A percentile compares a stretch with the other conserved stretches of the same genome.
These are phyloP conservation scores for Ormyrus labotus DNA, from an alignment of 2,888 invertebrate genomes.

Conservation along the genomic window DNA sequence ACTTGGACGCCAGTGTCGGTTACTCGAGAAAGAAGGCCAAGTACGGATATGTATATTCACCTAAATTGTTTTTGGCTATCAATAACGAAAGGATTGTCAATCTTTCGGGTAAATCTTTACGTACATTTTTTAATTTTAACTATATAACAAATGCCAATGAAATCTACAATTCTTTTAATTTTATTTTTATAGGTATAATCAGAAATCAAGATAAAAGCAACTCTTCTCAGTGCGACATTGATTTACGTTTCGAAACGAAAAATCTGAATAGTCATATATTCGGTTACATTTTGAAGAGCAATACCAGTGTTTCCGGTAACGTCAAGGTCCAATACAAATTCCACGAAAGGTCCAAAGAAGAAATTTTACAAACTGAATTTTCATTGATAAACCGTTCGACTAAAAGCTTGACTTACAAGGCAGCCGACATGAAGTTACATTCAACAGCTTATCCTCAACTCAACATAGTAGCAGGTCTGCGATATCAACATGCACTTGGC, in stretches of 20 bases:
- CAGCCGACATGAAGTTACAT: constrained; percentile 82
- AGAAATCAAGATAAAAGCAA: constrained; percentile 80
- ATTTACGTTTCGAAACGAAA: constrained; percentile 87
- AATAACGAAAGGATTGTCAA: constrained; percentile 85
- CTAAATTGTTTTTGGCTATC: constrained; percentile 84
- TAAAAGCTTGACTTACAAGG: constrained; percentile 79
- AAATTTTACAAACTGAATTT: constrained; percentile 76
- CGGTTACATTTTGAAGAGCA: constrained; percentile 82
- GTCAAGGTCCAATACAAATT: constrained; percentile 83
- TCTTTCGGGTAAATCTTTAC: constrained; percentile 78
- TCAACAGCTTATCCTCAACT: constrained; percentile 86
- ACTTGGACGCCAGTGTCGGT: constrained; percentile 82
- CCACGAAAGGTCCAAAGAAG: constrained; percentile 74
- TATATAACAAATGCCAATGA: neutral
- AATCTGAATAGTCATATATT: constrained; percentile 84
- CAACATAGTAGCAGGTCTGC: constrained; percentile 68
- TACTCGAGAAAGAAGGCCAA: constrained; percentile 79
- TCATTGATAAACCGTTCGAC: constrained; percentile 78
- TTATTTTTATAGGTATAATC: constrained; percentile 79
- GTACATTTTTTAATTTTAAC: neutral
- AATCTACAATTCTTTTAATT: neutral
- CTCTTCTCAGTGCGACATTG: constrained; percentile 86
- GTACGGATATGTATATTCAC: constrained; percentile 84
- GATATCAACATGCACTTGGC: constrained; percentile 81
- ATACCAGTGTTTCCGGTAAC: constrained; percentile 78